These are phyloP conservation scores for Sebastes itinus DNA, from an alignment of 2,797 vertebrate species.

Conservation along the genomic window DNA sequence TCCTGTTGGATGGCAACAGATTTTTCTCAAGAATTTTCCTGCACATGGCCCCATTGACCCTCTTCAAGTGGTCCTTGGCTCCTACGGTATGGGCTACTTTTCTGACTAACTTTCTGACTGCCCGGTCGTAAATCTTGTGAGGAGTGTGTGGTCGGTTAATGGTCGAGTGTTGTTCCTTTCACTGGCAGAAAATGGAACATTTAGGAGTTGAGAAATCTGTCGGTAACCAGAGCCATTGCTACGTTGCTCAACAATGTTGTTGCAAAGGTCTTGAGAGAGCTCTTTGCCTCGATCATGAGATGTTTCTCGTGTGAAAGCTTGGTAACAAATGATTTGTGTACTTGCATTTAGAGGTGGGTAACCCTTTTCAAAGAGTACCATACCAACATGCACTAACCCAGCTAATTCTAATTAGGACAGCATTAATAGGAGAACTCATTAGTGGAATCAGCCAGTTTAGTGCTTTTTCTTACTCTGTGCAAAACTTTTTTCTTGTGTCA, in stretches of 20 bases:
- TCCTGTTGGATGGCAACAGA: no score
- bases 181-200: neutral
- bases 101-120: neutral
- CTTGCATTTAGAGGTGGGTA: neutral
- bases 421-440: no score
- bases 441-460: no score
- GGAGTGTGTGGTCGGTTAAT: neutral
- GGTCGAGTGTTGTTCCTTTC: neutral
- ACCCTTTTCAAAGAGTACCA: neutral
- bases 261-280: neutral
- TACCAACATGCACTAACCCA: neutral
- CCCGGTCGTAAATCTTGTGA: neutral
- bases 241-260: neutral
- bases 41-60: no score
- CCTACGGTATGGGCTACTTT: neutral
- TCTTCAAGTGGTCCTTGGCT: no score
- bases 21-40: no score
- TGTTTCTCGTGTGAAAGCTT: neutral
- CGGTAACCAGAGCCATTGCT: neutral
- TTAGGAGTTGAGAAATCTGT: neutral
- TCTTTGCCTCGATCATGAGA: neutral
- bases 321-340: neutral
- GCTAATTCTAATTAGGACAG: no score
- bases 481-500: no score
- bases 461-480: no score